Evolutionary conservation across 2,113 vertebrate genomes (phyloP).

Genomic region (Onychostruthus taczanowskii): DNA sequence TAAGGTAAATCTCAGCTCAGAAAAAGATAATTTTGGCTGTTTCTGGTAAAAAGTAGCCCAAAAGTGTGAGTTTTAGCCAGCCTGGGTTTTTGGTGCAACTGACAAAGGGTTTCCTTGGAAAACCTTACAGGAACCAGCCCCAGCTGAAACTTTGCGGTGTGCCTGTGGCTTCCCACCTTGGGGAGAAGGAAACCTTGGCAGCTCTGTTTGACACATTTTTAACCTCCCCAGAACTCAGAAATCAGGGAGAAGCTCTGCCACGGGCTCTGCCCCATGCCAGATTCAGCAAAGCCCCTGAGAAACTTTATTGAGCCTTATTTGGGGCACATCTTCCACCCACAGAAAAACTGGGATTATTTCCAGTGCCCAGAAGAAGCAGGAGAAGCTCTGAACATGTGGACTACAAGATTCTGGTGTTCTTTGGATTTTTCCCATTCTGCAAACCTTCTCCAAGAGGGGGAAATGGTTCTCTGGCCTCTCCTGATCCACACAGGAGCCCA

Average conservation of each 20-base stretch:
- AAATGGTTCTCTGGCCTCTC: neutral
- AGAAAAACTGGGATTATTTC: rapidly evolving
- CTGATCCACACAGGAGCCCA: neutral
- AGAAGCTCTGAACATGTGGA: rapidly evolving
- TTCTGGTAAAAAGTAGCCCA: neutral
- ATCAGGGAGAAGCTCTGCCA: neutral
- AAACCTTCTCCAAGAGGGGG: neutral
- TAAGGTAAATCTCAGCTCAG: neutral
- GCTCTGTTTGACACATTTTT: neutral
- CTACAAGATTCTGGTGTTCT: rapidly evolving
- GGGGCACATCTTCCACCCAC: neutral
- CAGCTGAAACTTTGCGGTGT: rapidly evolving
- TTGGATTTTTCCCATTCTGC: neutral
- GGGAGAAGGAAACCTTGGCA: neutral
- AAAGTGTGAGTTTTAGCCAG: rapidly evolving
- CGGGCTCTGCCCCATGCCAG: rapidly evolving
- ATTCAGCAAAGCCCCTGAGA: neutral
- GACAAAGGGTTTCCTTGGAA: neutral
- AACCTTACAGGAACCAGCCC: rapidly evolving
- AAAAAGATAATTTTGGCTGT: neutral
- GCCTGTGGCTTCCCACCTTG: neutral
- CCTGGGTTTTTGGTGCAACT: neutral
- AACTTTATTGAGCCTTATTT: rapidly evolving
- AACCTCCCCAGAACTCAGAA: neutral
- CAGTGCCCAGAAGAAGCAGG: neutral